Base-by-base conservation (phyloP, 2,797 vertebrate species). In the Phataginus tricuspis region DNA sequence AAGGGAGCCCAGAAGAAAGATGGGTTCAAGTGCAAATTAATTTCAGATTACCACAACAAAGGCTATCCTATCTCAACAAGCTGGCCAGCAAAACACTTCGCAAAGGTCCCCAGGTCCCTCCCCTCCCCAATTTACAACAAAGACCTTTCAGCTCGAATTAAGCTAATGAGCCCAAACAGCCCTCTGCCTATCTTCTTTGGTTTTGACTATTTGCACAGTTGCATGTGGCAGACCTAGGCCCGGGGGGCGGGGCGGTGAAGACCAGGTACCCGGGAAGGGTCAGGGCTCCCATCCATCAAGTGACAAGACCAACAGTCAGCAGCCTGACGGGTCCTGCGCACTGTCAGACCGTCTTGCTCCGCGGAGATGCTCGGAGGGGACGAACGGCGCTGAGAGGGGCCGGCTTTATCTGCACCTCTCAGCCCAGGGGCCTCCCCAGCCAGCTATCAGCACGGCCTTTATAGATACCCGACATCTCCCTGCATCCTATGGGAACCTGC, bases 41-140 rank as follows among this genome's bases (percentile, higher is more conserved):
- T 99, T 99, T 99, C 99, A 99, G 99, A 99, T 99, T 99, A 99
- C 98, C 99, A 99, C 99, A 99, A 99, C 99, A 99, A 99, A 99
- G 99, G 99, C 99, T 99, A 99, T 99, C 99, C 98, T 99, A 99
- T 99, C 99, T 99, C 98, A 98, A 99, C 98, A 98, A 99, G 99
- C 99, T 99, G 98, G 98, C 98, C 99, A 98, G 99, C 98, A 99
- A 99, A 99, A 99, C 98, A 99, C 99, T 99, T 99, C 99, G 98
- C 98, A 98, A 98, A 99, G 98, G 99, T 99, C 99, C 99, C 99
- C 98, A 99, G 98, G 99, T 99, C 99, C 99, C 98, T 98, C 98
- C 98, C 98, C 98, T 98, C 98, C 98, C 98, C 98, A 96, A 98
- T 69, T 98, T 98, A 98, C 98, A 99, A 99, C 98, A 99, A 99